Base-by-base conservation (phyloP, 2,113 vertebrate genomes). In the Sinocyclocheilus grahami region DNA sequence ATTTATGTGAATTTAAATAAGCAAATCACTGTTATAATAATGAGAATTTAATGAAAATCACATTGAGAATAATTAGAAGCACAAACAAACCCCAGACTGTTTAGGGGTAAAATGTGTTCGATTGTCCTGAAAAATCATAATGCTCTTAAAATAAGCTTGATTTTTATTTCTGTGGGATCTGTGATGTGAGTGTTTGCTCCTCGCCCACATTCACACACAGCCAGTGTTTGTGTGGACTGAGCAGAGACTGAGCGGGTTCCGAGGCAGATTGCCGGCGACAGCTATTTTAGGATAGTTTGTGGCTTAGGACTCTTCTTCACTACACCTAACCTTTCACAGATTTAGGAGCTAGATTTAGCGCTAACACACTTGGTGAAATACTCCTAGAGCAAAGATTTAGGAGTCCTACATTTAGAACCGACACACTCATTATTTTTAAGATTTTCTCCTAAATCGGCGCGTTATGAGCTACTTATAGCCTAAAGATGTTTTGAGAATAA, bases 241-340 rank as follows among this genome's bases (percentile, higher is more conserved):
- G 33, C 74, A 77, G 75, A 77, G 30, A 53, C 86, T 74, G 86
- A 87, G 83, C 67, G n/a, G 74, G n/a, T n/a, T n/a, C n/a, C n/a
- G n/a, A n/a, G n/a, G n/a, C n/a, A n/a, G n/a, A n/a, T n/a, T n/a
- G n/a, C n/a, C n/a, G n/a, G n/a, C n/a, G n/a, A n/a, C n/a, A n/a
- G n/a, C n/a, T n/a, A n/a, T n/a, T n/a, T n/a, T n/a, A n/a, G n/a
- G n/a, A n/a, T n/a, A n/a, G n/a, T n/a, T n/a, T n/a, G n/a, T n/a
- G n/a, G n/a, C n/a, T n/a, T n/a, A n/a, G n/a, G n/a, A n/a, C n/a
- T n/a, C n/a, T n/a, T n/a, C n/a, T n/a, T n/a, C n/a, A n/a, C n/a
- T n/a, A n/a, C n/a, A n/a, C n/a, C n/a, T n/a, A n/a, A n/a, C n/a
- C n/a, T n/a, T n/a, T n/a, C n/a, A n/a, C n/a, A n/a, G n/a, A n/a